Conservation (phyloP, 2,113 vertebrate genomes). For the Drymodes brunneopygia region DNA sequence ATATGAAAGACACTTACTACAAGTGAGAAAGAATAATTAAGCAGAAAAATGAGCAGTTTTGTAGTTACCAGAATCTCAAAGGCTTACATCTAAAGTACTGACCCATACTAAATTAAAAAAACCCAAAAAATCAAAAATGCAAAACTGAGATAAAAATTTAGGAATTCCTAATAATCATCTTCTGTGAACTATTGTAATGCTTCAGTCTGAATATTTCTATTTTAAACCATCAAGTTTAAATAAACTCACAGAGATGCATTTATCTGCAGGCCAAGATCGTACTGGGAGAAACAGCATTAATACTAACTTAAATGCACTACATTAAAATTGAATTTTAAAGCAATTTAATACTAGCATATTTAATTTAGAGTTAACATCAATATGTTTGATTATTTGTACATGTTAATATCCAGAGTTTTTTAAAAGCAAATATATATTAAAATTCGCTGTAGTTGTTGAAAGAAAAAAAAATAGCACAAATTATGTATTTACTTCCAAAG, state of each 20-base stretch:
- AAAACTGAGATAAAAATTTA: not conserved
- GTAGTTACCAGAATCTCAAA: not conserved
- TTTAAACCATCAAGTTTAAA: not conserved
- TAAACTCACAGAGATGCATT: not conserved
- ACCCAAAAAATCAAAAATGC: rapidly evolving
- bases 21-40: not conserved
- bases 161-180: not conserved
- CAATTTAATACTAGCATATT: not conserved
- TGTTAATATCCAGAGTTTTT: not conserved
- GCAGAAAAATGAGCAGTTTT: not conserved
- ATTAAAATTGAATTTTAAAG: not conserved
- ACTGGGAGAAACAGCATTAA: not conserved
- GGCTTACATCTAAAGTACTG: not conserved
- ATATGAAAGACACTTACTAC: not conserved
- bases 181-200: not conserved
- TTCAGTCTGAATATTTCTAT: not conserved
- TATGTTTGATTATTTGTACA: not conserved
- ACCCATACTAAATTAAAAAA: not conserved
- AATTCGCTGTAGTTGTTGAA: not conserved
- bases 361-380: not conserved
- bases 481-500: not conserved
- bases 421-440: not conserved
- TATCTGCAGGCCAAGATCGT: rapidly evolving
- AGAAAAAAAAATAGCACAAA: not conserved
- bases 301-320: not conserved